Conservation (phyloP, 2,888 invertebrate genomes). For the Strigamia transsilvanica region DNA sequence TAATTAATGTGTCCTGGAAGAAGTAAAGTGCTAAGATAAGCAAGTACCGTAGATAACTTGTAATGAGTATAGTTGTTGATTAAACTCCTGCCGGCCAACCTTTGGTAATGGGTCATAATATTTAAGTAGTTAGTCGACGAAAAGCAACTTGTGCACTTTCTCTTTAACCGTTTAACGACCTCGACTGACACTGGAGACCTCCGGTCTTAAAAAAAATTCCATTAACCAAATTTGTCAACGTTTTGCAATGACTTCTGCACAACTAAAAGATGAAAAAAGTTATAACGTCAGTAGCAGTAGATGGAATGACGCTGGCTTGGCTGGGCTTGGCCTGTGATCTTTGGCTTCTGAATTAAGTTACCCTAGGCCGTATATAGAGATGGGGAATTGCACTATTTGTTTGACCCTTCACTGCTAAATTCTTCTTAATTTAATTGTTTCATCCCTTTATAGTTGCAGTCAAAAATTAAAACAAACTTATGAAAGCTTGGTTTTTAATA, state of each 20-base stretch:
- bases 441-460: not conserved
- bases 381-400: not conserved
- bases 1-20: constrained; percentile 2
- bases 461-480: no score
- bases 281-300: not conserved
- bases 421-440: constrained; percentile 20
- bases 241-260: constrained; percentile 31
- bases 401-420: constrained; percentile 3
- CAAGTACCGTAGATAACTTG: constrained; percentile 18
- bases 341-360: not conserved
- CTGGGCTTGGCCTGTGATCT: constrained; percentile 26
- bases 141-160: constrained; percentile 39
- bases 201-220: constrained; percentile 43
- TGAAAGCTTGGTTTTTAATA: no score
- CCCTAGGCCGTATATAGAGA: not conserved
- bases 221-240: constrained; percentile 44
- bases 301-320: constrained; percentile 4
- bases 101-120: constrained; percentile 47
- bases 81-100: constrained; percentile 33
- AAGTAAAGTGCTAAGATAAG: constrained; percentile 7
- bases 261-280: constrained; percentile 28
- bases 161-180: constrained; percentile 6
- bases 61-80: constrained; percentile 41
- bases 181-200: constrained; percentile 28
- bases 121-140: constrained; percentile 22